These are phyloP conservation scores for Lasioglossum lativentre DNA, from an alignment of 2,888 invertebrate genomes.

Conservation along the genomic window DNA sequence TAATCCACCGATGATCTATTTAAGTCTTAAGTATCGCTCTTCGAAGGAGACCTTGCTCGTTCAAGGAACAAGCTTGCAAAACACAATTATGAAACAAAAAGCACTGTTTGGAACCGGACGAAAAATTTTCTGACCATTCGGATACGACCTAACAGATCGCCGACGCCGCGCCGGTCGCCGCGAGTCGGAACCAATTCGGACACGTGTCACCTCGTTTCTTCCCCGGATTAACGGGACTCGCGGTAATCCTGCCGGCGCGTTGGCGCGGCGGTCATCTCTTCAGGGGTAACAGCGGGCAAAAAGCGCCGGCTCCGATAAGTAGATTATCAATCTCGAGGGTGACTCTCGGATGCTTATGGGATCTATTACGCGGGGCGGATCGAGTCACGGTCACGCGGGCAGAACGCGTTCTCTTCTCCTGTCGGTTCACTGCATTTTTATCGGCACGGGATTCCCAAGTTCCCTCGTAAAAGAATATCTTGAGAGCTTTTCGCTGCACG, in stretches of 20 bases:
- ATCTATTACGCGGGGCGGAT: not conserved
- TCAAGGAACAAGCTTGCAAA: not conserved
- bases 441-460: not conserved
- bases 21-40: too few relatives aligned
- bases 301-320: slow-evolving; percentile 45
- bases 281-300: not conserved
- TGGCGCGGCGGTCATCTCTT: not conserved
- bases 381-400: not conserved
- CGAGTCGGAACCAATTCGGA: not conserved
- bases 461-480: slow-evolving; percentile 21
- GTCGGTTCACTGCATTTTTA: slow-evolving; percentile 16
- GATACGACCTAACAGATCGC: too few relatives aligned
- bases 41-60: too few relatives aligned
- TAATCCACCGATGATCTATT: not conserved
- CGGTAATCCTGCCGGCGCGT: not conserved
- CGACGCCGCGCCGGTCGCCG: not conserved
- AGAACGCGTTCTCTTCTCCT: not conserved
- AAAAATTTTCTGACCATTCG: not conserved
- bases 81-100: not conserved
- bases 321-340: slow-evolving; percentile 57
- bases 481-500: not conserved
- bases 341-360: not conserved
- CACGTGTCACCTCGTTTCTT: slow-evolving; percentile 5
- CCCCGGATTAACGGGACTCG: not conserved
- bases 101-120: not conserved